phyloP scores from a whole-genome alignment of 1,140 invertebrate genomes.

The Drosophila tropicalis region DNA sequence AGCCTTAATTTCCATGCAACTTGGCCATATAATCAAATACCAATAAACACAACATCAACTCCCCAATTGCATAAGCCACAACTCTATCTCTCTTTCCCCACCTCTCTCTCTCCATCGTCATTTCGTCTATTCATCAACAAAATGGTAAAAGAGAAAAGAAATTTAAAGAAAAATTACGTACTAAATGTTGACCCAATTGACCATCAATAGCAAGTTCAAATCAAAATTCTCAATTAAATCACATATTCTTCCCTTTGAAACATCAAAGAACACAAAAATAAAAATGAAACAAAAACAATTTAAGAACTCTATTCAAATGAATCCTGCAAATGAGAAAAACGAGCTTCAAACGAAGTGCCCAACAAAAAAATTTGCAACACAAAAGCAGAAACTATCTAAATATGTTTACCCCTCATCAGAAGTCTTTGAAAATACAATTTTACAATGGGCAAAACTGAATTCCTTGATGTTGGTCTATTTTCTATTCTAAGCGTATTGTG shows the following conservation, averaged over 20 bases:
- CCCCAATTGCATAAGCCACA: slow-evolving; percentile 48
- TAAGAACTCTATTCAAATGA: too few species aligned
- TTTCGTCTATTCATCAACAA: not conserved
- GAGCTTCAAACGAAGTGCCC: too few species aligned
- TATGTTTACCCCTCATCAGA: too few species aligned
- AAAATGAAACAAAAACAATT: not conserved
- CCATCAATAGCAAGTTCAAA: not conserved
- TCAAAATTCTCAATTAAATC: not conserved
- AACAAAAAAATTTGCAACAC: too few species aligned
- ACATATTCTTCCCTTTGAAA: not conserved
- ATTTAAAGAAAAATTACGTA: not conserved
- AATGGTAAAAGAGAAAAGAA: not conserved
- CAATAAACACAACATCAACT: slow-evolving; percentile 7
- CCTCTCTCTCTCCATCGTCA: not conserved
- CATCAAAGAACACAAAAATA: not conserved
- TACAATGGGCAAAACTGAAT: too few species aligned
- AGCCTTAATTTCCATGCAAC: slow-evolving; percentile 1
- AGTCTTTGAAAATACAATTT: too few species aligned
- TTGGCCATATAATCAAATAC: slow-evolving; percentile 6
- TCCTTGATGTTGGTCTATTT: too few species aligned
- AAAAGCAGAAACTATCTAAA: too few species aligned
- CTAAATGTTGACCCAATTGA: slow-evolving; percentile 7
- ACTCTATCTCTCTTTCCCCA: slow-evolving; percentile 20
- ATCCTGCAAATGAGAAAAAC: too few species aligned
- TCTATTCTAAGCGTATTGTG: too few species aligned